Evolutionary conservation across 1,140 invertebrate genomes (phyloP), one percentile per base, ranked within the genome.

Genomic region (Branchinecta lynchi): DNA sequence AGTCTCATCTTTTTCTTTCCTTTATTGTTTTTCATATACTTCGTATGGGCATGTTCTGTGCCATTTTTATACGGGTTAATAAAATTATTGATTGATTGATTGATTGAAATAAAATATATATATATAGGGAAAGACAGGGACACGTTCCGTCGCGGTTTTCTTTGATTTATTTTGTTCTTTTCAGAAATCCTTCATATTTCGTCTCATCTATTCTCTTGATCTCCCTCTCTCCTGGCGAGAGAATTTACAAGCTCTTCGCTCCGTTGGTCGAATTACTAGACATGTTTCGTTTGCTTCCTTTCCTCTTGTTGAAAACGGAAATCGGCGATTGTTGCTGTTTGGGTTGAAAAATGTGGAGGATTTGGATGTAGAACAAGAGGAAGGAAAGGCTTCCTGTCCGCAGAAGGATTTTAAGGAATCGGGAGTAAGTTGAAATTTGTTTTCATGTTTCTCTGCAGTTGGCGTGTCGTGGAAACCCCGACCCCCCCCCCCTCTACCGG

Each of bases 181-280:
- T 60, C 17, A 60, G 51, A 60, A 60, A 20, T 60, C 51, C 51
- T 60, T 60, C 17, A 20, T 60, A 12, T 60, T 60, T 60, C 51
- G 51, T 3, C 51, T 60, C 12, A 60, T 60, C 17, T 60, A 60
- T 6, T 60, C 51, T 15, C 51, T 60, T 12, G 51, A 60, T 60
- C 17, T 60, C 3, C 51, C 51, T 15, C 51, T 60, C 2, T 12
- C 51, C 17, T 60, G 51, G 51, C 12, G 17, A 6, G 51, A 60
- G 12, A 60, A 60, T 60, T 6, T 12, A 60, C 51, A 60, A 60
- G 51, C 12, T 15, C 17, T 60, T 12, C 12, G 51, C 3, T 60
- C 51, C 6, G 17, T 60, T 60, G 51, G 51, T 1, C 51, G 51
- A 12, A 60, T 60, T 3, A 60, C 12, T 15, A 12, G 51, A 12